Percentiles rank a stretch among this genome's conserved stretches.
Evolutionary conservation across 2,113 vertebrate species (phyloP).

Genomic region (Aptenodytes patagonicus): DNA sequence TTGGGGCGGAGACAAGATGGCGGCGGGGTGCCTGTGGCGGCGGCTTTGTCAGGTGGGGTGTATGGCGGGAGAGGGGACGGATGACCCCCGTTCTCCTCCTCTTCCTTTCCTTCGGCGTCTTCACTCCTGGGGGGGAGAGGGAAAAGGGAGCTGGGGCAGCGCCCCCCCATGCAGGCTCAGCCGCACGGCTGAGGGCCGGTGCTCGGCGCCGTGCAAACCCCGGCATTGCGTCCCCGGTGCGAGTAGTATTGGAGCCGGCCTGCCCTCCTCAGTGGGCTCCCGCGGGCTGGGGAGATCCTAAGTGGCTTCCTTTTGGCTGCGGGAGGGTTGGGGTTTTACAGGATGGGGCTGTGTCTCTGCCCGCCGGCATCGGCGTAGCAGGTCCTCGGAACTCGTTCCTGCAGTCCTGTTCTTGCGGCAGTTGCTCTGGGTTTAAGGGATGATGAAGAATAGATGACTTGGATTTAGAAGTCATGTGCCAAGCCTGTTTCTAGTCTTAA

Average conservation of each 20-base stretch:
- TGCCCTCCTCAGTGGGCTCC: neutral
- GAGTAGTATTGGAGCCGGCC: neutral
- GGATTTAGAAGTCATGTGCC: neutral
- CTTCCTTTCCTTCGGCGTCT: neutral
- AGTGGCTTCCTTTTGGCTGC: neutral
- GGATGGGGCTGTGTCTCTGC: neutral
- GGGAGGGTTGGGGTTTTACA: too few species aligned
- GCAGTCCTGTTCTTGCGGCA: neutral
- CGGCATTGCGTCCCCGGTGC: too few species aligned
- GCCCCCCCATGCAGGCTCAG: neutral
- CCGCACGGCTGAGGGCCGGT: neutral
- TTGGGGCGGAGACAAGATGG: conserved; percentile 25
- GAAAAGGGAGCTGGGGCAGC: neutral
- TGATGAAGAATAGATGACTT: neutral
- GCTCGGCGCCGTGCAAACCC: neutral
- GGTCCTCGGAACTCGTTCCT: too few species aligned
- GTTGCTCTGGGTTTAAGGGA: neutral
- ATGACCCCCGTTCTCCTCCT: rapidly evolving
- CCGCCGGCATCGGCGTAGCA: too few species aligned
- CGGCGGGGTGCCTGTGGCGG: conserved; percentile 2
- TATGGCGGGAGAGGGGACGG: neutral
- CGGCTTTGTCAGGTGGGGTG: conserved; percentile 54
- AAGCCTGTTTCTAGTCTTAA: neutral
- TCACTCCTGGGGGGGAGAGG: neutral
- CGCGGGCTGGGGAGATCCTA: too few species aligned